phyloP scores from a whole-genome alignment of 2,797 vertebrate species.

The Gymnothorax reevesii region DNA sequence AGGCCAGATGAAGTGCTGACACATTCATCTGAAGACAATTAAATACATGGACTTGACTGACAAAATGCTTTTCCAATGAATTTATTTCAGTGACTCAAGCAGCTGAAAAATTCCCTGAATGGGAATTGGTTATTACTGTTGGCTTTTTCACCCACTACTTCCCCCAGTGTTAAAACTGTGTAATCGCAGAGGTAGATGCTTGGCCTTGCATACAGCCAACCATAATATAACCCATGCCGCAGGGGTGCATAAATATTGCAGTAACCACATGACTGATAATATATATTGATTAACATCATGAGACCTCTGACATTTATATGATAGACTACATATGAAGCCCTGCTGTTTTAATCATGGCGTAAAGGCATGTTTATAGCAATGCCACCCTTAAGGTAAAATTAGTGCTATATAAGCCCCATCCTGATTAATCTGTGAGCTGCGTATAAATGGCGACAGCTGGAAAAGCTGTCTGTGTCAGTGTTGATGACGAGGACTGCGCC shows the following conservation, averaged over 20 bases:
- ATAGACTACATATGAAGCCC: background rate
- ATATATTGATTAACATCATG: background rate
- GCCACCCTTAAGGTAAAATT: background rate
- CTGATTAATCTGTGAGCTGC: background rate
- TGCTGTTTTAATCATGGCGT: background rate
- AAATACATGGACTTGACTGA: too few species aligned
- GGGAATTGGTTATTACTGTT: too few species aligned
- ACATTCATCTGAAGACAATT: too few species aligned
- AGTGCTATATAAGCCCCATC: background rate
- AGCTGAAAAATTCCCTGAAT: too few species aligned
- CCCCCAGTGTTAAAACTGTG: background rate
- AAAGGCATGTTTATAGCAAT: background rate
- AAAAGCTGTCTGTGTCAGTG: slow-evolving; percentile 21
- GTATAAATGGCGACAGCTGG: background rate
- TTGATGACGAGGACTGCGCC: slow-evolving; percentile 4
- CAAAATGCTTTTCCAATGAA: too few species aligned
- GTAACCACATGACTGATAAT: background rate
- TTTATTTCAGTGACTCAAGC: too few species aligned
- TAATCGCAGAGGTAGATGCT: background rate
- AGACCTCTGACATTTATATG: background rate
- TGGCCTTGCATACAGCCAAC: too few species aligned
- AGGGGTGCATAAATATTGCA: background rate
- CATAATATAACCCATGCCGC: too few species aligned
- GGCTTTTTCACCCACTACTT: too few species aligned
- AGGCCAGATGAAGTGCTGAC: too few species aligned